These are phyloP conservation scores for Catharus fuscescens DNA, from an alignment of 2,113 vertebrate genomes.

Conservation along the genomic window DNA sequence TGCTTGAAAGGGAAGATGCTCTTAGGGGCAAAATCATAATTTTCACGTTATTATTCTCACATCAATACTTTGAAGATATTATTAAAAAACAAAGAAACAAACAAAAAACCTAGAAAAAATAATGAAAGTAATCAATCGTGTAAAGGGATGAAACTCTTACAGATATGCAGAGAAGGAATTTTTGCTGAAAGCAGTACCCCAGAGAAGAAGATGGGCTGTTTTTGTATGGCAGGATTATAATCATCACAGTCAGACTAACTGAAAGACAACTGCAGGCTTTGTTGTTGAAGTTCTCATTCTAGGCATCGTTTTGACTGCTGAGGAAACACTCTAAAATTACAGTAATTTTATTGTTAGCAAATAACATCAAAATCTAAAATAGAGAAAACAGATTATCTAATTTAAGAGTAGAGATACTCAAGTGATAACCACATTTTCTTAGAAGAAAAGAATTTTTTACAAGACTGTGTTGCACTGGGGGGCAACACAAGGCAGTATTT, in stretches of 20 bases:
- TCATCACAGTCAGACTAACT: neutral
- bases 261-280: conserved; percentile 6
- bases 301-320: conserved; percentile 22
- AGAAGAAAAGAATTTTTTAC: neutral
- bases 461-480: neutral
- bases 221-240: neutral
- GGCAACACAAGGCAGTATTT: neutral
- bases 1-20: neutral
- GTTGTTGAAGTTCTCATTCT: conserved; percentile 7
- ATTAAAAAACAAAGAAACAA: neutral
- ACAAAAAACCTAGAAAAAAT: neutral
- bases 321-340: conserved; percentile 10
- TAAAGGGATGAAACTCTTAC: neutral
- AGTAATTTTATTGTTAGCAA: conserved; percentile 31
- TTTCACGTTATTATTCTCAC: neutral
- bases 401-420: neutral
- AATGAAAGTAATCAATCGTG: neutral
- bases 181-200: neutral
- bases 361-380: neutral
- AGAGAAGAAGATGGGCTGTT: neutral
- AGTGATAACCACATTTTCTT: neutral
- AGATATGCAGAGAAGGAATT: neutral
- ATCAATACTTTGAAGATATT: neutral
- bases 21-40: neutral
- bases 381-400: neutral